These are phyloP conservation scores for Salvelinus fontinalis DNA, from an alignment of 2,113 vertebrate species.

Conservation along the genomic window DNA sequence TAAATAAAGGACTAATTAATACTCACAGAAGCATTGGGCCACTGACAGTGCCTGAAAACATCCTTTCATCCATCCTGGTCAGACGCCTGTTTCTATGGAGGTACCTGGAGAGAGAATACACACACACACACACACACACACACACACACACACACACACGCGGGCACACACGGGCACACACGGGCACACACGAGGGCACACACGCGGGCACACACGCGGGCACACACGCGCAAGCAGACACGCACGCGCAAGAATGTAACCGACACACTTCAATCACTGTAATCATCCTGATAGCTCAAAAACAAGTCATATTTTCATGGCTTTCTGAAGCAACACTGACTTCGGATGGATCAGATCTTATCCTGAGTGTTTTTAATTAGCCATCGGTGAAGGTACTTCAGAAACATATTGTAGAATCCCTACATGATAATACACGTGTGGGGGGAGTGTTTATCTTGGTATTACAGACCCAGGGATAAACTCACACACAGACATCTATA, in stretches of 20 bases:
- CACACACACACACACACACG: too few species aligned
- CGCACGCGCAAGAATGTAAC: not conserved
- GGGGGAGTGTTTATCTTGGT: constrained; percentile 64
- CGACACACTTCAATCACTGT: constrained; percentile 36
- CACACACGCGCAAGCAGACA: not conserved
- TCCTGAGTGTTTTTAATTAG: constrained; percentile 52
- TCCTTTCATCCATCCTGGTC: constrained; percentile 81
- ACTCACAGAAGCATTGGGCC: constrained; percentile 94
- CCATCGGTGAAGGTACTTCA: constrained; percentile 48
- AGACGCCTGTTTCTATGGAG: constrained; percentile 91
- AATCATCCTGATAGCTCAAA: constrained; percentile 25
- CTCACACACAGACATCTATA: too few species aligned
- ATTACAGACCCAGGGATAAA: constrained; percentile 39
- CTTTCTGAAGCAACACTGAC: constrained; percentile 15
- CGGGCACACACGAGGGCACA: too few species aligned
- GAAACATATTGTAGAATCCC: constrained; percentile 48
- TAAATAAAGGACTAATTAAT: constrained; percentile 13
- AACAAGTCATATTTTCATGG: constrained; percentile 24
- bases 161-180: too few species aligned
- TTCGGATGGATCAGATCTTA: constrained; percentile 28
- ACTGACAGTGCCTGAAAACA: constrained; percentile 84
- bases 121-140: too few species aligned
- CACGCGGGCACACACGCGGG: too few species aligned
- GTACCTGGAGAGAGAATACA: constrained; percentile 75
- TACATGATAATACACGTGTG: constrained; percentile 65